Percentiles rank a stretch among this genome's conserved stretches.
Evolutionary conservation across 2,888 invertebrate genomes (phyloP).

Genomic region (Agapostemon virescens): DNA sequence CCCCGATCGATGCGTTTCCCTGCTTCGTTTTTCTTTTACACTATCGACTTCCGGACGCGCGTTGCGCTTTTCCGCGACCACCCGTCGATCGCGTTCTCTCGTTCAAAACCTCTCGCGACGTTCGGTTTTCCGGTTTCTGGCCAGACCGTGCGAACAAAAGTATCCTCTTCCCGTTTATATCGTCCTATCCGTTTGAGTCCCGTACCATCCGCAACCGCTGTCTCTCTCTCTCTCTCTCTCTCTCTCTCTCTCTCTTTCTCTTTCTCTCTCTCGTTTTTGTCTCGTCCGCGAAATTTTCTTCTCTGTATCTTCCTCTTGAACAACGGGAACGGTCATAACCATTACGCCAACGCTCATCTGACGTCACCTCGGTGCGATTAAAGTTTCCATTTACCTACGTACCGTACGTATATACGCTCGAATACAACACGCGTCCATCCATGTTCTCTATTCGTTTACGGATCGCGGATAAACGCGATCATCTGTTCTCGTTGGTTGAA

Average conservation of each 20-base stretch:
- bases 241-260: too few relatives aligned
- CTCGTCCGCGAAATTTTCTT: conserved; percentile 38
- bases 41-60: neutral
- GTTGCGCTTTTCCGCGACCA: neutral
- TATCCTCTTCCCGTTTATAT: neutral
- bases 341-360: conserved; percentile 72
- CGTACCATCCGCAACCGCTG: conserved; percentile 28
- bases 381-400: conserved; percentile 15
- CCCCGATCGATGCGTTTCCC: conserved; percentile 9
- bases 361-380: conserved; percentile 64
- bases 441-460: neutral
- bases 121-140: neutral
- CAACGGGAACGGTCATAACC: conserved; percentile 68
- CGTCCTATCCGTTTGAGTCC: conserved; percentile 24
- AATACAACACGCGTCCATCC: neutral
- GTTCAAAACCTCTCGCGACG: neutral
- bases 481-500: too few relatives aligned
- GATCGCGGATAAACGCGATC: neutral
- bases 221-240: too few relatives aligned
- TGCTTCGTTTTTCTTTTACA: neutral
- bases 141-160: neutral
- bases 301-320: conserved; percentile 57
- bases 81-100: too few relatives aligned
- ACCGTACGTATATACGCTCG: neutral
- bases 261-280: conserved; percentile 24